Conservation (phyloP, 2,113 vertebrate species). For the Pampusana beccarii region DNA sequence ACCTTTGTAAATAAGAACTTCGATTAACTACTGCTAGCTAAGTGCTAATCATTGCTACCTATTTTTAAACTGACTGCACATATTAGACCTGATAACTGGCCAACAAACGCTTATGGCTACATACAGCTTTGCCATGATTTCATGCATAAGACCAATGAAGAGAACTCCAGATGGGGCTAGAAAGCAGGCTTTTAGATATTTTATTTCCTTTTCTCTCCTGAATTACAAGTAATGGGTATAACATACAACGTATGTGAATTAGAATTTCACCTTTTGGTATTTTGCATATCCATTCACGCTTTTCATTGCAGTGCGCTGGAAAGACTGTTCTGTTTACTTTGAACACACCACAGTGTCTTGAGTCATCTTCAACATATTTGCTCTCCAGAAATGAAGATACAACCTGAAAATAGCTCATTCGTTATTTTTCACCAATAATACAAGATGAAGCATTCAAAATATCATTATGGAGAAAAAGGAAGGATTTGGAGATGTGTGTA, state of each 20-base stretch:
- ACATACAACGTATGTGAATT: neutral
- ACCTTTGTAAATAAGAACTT: neutral
- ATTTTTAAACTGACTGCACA: neutral
- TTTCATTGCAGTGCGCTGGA: constrained; percentile 82
- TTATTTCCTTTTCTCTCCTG: neutral
- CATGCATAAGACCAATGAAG: neutral
- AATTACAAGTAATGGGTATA: neutral
- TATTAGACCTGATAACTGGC: neutral
- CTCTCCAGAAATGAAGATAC: constrained; percentile 87
- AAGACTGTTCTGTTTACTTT: constrained; percentile 79
- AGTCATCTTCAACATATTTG: constrained; percentile 81
- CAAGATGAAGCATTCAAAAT: neutral
- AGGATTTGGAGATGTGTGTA: neutral
- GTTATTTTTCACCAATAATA: constrained; percentile 7
- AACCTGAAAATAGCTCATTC: constrained; percentile 79
- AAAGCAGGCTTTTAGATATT: neutral
- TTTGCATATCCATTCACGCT: constrained; percentile 95
- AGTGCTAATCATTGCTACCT: neutral
- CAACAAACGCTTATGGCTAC: neutral
- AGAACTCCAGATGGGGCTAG: neutral
- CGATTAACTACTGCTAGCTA: neutral
- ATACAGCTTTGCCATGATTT: neutral
- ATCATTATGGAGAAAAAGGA: neutral
- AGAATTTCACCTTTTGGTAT: constrained; percentile 83
- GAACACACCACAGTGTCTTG: constrained; percentile 86